phyloP scores from a whole-genome alignment of 2,113 vertebrate genomes.

The Nothoprocta pentlandii region DNA sequence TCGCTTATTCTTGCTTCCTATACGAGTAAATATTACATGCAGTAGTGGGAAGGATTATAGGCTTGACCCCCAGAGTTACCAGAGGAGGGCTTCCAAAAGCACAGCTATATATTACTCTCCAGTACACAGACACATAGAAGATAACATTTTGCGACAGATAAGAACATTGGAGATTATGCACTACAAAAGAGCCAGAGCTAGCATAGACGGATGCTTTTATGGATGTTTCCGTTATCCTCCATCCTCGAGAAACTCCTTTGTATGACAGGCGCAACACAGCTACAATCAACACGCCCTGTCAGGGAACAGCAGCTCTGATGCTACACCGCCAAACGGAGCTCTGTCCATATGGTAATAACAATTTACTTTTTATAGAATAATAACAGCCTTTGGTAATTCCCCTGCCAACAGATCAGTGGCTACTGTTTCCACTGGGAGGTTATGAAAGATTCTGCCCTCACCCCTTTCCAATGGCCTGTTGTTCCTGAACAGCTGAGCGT shows the following conservation, averaged over 20 bases:
- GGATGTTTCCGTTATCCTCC: not conserved
- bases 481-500: conserved; percentile 58
- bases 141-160: not conserved
- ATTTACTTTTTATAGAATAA: conserved; percentile 74
- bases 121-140: not conserved
- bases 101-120: not conserved
- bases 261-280: rapidly evolving
- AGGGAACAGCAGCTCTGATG: conserved; percentile 5
- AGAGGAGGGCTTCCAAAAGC: not conserved
- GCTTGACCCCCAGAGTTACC: not conserved
- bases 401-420: conserved; percentile 57
- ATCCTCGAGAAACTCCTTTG: not conserved
- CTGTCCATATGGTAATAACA: conserved; percentile 36
- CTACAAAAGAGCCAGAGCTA: not conserved
- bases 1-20: not conserved
- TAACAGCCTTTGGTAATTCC: conserved; percentile 62
- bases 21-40: rapidly evolving
- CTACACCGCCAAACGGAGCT: conserved; percentile 26
- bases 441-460: conserved; percentile 59
- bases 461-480: conserved; percentile 49
- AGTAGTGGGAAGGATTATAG: not conserved
- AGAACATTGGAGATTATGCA: not conserved
- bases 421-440: conserved; percentile 55
- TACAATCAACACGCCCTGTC: not conserved
- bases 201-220: not conserved